Evolutionary conservation across 2,888 invertebrate genomes (phyloP).

Genomic region (Magallana nippona): DNA sequence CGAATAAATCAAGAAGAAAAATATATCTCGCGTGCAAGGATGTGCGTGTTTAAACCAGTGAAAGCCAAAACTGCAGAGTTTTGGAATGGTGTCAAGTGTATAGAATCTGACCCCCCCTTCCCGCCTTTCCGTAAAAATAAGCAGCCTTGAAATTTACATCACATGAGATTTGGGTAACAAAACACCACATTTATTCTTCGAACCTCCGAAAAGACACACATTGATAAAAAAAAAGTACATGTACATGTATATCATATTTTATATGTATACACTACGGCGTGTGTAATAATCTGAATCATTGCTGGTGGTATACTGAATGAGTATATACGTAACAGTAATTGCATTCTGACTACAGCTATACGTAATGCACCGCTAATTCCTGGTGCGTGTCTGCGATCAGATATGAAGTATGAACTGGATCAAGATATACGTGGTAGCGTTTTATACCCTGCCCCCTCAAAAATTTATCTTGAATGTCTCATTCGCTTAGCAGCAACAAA

Average conservation of each 20-base stretch:
- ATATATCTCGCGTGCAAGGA: neutral
- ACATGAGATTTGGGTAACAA: no score
- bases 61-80: neutral
- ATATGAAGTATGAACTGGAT: neutral
- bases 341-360: neutral
- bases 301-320: neutral
- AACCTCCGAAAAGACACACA: no score
- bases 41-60: neutral
- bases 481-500: slow-evolving; percentile 1
- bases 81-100: neutral
- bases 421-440: neutral
- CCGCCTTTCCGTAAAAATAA: no score
- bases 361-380: neutral
- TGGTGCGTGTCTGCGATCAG: neutral
- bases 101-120: neutral
- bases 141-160: no score
- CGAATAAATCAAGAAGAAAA: no score
- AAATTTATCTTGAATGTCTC: neutral
- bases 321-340: neutral
- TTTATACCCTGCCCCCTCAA: neutral
- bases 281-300: no score
- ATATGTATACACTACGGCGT: no score
- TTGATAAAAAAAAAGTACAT: no score
- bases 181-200: no score
- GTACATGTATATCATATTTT: no score